Base-by-base conservation (phyloP, 92 coral and sea anemone species). In the Parazoanthus atlanticus region DNA sequence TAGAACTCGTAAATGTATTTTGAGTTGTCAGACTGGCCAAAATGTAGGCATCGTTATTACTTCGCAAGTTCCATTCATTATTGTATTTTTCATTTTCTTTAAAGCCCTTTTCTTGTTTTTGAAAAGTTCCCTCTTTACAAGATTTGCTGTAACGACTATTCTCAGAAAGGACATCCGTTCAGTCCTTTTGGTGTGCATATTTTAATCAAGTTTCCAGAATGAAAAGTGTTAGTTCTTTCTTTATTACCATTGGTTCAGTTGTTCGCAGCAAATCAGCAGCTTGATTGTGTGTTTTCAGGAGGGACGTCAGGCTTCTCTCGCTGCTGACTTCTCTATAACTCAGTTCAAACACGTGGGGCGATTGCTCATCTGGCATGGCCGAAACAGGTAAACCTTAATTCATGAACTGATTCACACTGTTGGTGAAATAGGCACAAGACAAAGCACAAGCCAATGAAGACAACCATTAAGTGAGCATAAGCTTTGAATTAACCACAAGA, bases 231-330 rank as follows among this genome's bases (percentile, higher is more conserved):
- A 6, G 56, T 46, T 46, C 4, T 10, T 9, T 36, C 23, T 25
- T 76, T 30, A 29, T 38, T n/a, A 56, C 64, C 31, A 74, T 10
- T 89, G 69, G 76, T 19, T 85, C 66, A 47, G 5, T 52, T 46
- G 15, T 38, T 72, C 1, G 17, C 33, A 85, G 21, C 11, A 10
- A 33, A 61, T 7, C 49, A 46, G 10, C 52, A 79, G 21, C 46
- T 28, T 66, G 12, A 46, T 46, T 8, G 31, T n/a, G 26, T 56
- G 43, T 74, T 33, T 80, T 82, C 90, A 97, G 99, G 99, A 97
- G 91, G 99, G 99, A 47, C 93, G 98, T 5, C 99, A 97, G 66
- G 99, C 99, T 28, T 97, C 99, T 10, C 89, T 97, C 8, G 99
- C 99, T 47, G 98, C 99, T 74, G 99, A 97, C 88, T 97, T 95